A percentile compares a stretch with the other conserved stretches of the same genome.
Evolutionary conservation across 2,888 invertebrate genomes (phyloP).

Genomic region (Cyclophora punctaria): DNA sequence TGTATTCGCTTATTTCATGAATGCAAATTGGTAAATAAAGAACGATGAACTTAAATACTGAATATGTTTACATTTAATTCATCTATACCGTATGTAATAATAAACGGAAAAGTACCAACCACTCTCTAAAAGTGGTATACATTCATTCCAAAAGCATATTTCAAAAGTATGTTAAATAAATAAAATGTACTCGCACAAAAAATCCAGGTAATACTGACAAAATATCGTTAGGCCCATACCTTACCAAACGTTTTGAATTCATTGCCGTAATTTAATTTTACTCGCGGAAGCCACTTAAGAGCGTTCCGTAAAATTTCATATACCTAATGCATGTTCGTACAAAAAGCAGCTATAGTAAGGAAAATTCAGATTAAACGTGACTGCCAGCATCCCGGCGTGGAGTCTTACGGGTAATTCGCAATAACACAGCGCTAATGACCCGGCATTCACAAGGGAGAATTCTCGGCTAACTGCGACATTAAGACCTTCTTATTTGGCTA

Average conservation of each 20-base stretch:
- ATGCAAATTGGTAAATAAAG: too few species aligned
- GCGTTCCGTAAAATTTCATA: slow-evolving; percentile 18
- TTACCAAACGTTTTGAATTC: slow-evolving; percentile 24
- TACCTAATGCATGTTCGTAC: slow-evolving; percentile 10
- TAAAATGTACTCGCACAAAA: too few species aligned
- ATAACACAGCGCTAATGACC: slow-evolving; percentile 70
- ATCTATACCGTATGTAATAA: too few species aligned
- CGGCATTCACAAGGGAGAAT: slow-evolving; percentile 65
- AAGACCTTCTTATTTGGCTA: slow-evolving; percentile 70
- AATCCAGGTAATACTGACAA: too few species aligned
- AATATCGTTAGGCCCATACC: background rate
- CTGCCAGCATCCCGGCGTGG: slow-evolving; percentile 32
- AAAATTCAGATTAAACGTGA: slow-evolving; percentile 63
- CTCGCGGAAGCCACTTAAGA: slow-evolving; percentile 32
- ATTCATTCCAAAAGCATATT: too few species aligned
- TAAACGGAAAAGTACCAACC: too few species aligned
- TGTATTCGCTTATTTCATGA: too few species aligned
- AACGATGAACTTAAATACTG: too few species aligned
- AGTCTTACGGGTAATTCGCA: slow-evolving; percentile 59
- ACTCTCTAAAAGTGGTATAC: too few species aligned
- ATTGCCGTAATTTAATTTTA: slow-evolving; percentile 40
- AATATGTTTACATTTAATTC: too few species aligned
- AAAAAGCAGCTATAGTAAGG: slow-evolving; percentile 39
- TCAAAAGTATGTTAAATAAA: too few species aligned
- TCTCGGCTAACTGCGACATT: slow-evolving; percentile 68